phyloP scores from a whole-genome alignment of 2,888 invertebrate species.

The Drepana falcataria region DNA sequence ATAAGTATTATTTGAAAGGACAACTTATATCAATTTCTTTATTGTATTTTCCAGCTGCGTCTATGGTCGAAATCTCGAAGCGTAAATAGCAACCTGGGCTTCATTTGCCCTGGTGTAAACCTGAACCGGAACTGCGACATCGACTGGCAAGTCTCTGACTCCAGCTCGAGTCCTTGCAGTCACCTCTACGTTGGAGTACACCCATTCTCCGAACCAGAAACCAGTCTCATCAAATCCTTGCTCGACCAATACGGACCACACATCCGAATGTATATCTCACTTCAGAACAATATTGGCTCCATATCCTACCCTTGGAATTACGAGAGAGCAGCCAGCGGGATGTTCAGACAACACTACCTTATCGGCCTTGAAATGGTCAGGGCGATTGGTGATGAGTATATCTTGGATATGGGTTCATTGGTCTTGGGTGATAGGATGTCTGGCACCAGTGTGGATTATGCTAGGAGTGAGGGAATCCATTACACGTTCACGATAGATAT shows the following conservation, averaged over 20 bases:
- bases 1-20: too few relatives aligned
- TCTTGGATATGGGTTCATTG: constrained; percentile 41
- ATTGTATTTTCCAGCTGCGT: constrained; percentile 67
- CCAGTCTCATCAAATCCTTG: constrained; percentile 73
- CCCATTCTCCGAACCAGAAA: constrained; percentile 84
- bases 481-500: constrained; percentile 55
- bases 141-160: constrained; percentile 82
- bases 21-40: too few relatives aligned
- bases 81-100: constrained; percentile 41
- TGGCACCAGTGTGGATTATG: constrained; percentile 58
- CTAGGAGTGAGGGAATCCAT: constrained; percentile 33
- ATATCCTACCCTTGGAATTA: constrained; percentile 85
- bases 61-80: constrained; percentile 84
- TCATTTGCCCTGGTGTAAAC: constrained; percentile 83
- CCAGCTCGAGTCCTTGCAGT: constrained; percentile 79
- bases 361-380: constrained; percentile 45
- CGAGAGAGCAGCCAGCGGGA: constrained; percentile 62
- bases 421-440: constrained; percentile 51
- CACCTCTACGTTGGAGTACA: constrained; percentile 80
- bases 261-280: constrained; percentile 81
- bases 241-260: constrained; percentile 65
- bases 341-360: constrained; percentile 49
- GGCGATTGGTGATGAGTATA: constrained; percentile 38
- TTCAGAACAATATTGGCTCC: constrained; percentile 86
- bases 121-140: constrained; percentile 87